Base-by-base conservation (phyloP, 2,113 vertebrate genomes). In the Conger conger region DNA sequence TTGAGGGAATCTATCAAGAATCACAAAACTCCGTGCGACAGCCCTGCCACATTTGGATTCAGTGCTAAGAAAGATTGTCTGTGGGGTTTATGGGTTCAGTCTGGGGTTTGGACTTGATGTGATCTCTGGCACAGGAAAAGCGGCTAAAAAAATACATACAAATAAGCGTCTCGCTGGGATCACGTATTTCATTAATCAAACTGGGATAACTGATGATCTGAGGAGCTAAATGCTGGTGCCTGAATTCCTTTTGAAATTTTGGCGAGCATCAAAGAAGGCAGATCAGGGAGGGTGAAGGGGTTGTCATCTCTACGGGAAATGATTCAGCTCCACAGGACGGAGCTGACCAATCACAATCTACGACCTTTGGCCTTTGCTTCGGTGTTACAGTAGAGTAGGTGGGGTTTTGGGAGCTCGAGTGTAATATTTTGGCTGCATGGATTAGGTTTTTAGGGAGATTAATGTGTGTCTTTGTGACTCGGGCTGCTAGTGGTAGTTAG, bases 241-340 rank as follows among this genome's bases (percentile, higher is more conserved):
- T 35, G 35, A 16, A 36, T 0, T 23, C 20, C 2, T 18, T 79
- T 79, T 79, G 4, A 20, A 33, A 33, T 33, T 73, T 33, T n/a
- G 68, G 80, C 36, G 50, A 37, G 80, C 35, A 35, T 54, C 23
- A 30, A 37, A 81, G n/a, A 57, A 13, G 35, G 38, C 36, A 17
- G 57, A 54, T 30, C 76, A 37, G 45, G 23, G 35, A 33, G 30
- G 83, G 73, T 82, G 40, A 53, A 79, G 83, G 57, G 13, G 11
- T 33, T 63, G 33, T 50, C 11, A 50, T 50, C 60, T 27, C 83
- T 50, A 82, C 82, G 73, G 84, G 23, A 77, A 82, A 68, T 76
- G 57, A 30, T 85, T 45, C 84, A 53, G 45, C 73, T 37, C 18
- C 4, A 3, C 20, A 27, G 42, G n/a, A 53, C 7, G 76, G 80